Conservation (phyloP, 2,888 invertebrate genomes). For the Dichetophora obliterata region DNA sequence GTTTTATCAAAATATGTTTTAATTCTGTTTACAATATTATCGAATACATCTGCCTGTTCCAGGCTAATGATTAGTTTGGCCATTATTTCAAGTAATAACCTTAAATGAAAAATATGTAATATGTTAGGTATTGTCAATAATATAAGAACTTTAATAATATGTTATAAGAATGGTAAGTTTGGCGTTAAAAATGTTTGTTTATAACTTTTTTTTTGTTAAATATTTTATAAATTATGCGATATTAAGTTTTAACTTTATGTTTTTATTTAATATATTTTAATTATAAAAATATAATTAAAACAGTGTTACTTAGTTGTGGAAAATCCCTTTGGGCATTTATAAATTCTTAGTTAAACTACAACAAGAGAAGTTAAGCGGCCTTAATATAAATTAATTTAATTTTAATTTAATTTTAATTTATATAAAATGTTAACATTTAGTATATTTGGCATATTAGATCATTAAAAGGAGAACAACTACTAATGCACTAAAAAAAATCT, state of each 20-base stretch:
- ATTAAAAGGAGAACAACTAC: background rate
- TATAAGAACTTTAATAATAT: no score
- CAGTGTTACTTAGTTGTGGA: background rate
- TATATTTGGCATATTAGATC: conserved; percentile 23
- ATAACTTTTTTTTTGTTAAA: background rate
- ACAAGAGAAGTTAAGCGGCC: conserved; percentile 9
- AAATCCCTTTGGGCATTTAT: conserved; percentile 23
- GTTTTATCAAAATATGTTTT: no score
- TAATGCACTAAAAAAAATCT: background rate
- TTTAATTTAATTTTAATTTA: background rate
- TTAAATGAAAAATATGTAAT: no score
- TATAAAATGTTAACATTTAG: conserved; percentile 1
- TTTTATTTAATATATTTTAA: no score
- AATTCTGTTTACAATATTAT: no score
- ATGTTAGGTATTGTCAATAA: no score
- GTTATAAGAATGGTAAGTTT: background rate
- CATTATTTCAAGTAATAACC: no score
- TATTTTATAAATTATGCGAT: background rate
- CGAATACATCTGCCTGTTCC: no score
- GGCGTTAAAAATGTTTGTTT: background rate
- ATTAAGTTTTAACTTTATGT: background rate
- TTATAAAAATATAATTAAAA: background rate
- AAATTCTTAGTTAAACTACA: conserved; percentile 18
- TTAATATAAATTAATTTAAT: background rate
- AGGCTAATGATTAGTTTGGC: no score